Base-by-base conservation (phyloP, 2,888 invertebrate genomes). In the Dioctria linearis region DNA sequence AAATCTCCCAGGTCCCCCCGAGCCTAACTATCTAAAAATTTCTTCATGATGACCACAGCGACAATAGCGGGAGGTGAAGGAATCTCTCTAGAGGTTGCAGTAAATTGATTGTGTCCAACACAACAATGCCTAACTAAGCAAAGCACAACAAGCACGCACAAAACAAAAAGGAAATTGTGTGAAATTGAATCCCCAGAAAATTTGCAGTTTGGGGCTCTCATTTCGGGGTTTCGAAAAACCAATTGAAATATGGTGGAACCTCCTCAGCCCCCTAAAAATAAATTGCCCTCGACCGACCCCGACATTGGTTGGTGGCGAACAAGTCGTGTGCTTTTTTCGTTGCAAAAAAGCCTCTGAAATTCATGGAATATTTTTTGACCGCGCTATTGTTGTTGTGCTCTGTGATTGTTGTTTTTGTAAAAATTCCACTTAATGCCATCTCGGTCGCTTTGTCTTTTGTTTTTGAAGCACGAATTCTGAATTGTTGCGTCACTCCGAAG, bases 21-120 rank as follows among this genome's bases (percentile, higher is more conserved):
- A 25, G 49, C 25, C 25, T 46, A 69, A 69, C 69, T 69, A 69
- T 69, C 51, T 13, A 69, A 43, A n/a, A 51, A 54, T 54, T 54
- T 54, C 4, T 54, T n/a, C 54, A 54, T n/a, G 54, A 11, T n/a
- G 54, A 54, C 54, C 11, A 8, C 54, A 54, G 6, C 11, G 46
- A 5, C 8, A 8, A 46, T 3, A 54, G 54, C 54, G 54, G 11
- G 54, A 25, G 25, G 25, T 25, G 2, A 25, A 25, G 25, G 25
- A 11, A 54, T 54, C 54, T 54, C 54, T 54, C 9, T 11, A 54
- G 11, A 8, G 5, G 46, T 46, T 46, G 8, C 46, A 46, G 46
- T 8, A 54, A n/a, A 54, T 54, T 54, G 54, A 54, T 54, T 54
- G 54, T 11, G n/a, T 54, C 54, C 54, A 54, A 54, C 54, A 54